Conservation (phyloP, 2,113 vertebrate species). For the Mormyrus iriodes region DNA sequence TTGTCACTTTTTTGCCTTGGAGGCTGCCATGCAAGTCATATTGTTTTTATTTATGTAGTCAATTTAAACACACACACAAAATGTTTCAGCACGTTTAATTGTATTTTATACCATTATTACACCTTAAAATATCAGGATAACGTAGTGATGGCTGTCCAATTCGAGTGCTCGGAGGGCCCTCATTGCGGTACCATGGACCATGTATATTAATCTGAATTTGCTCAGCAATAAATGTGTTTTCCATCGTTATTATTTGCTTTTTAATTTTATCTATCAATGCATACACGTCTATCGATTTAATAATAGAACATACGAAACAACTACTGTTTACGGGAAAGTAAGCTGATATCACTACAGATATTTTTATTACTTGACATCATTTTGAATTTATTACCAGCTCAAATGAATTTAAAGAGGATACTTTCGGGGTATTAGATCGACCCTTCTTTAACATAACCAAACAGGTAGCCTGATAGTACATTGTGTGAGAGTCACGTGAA, state of each 20-base stretch:
- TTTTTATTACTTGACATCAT: no score
- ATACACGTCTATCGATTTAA: background rate
- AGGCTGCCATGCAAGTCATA: background rate
- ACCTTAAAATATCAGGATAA: background rate
- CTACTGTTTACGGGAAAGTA: no score
- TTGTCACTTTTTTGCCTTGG: background rate
- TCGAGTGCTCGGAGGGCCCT: background rate
- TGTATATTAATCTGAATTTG: background rate
- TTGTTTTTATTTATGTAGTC: background rate
- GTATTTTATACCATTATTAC: background rate
- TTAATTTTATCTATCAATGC: background rate
- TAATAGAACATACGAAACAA: background rate
- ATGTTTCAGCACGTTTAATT: background rate
- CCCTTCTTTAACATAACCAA: no score
- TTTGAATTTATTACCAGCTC: no score
- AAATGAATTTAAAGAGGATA: no score
- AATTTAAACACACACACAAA: background rate
- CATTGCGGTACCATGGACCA: background rate
- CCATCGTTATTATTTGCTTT: background rate
- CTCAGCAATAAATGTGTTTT: background rate
- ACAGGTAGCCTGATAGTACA: no score
- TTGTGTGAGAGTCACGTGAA: no score
- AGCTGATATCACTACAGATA: no score
- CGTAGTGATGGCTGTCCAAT: background rate
- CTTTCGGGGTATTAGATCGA: no score